Percentiles rank a stretch among this genome's conserved stretches.
These are phyloP conservation scores for Tuta absoluta DNA, from an alignment of 2,888 invertebrate species.

Conservation along the genomic window DNA sequence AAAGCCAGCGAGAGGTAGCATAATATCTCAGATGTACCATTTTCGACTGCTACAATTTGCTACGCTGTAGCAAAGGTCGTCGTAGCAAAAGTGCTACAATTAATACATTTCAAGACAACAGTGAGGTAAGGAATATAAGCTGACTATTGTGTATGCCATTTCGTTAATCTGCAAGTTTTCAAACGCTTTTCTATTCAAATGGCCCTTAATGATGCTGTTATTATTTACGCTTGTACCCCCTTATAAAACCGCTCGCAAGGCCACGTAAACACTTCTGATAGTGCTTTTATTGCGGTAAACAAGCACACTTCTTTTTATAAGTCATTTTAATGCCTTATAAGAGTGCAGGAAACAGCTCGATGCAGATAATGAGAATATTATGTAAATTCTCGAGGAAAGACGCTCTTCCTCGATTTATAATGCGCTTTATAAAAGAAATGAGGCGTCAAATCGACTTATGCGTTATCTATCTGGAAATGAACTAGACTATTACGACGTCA, in stretches of 20 bases:
- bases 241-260: not conserved
- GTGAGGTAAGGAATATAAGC: too few species aligned
- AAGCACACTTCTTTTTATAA: not conserved
- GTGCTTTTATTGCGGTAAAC: not conserved
- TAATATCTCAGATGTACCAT: too few species aligned
- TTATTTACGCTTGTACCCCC: not conserved
- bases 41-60: not conserved
- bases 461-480: not conserved
- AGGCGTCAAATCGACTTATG: not conserved
- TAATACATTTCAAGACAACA: too few species aligned
- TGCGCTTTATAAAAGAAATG: not conserved
- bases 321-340: not conserved
- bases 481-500: not conserved
- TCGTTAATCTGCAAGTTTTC: not conserved
- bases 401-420: not conserved
- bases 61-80: not conserved
- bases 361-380: slow-evolving; percentile 3
- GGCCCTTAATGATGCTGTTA: not conserved
- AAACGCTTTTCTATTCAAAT: not conserved
- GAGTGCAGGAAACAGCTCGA: not conserved
- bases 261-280: not conserved
- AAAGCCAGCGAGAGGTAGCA: too few species aligned
- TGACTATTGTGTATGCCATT: not conserved
- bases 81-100: not conserved
- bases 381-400: slow-evolving; percentile 2